These are phyloP conservation scores for Caenorhabditis plicata DNA, from an alignment of 2,888 invertebrate species.

Conservation along the genomic window DNA sequence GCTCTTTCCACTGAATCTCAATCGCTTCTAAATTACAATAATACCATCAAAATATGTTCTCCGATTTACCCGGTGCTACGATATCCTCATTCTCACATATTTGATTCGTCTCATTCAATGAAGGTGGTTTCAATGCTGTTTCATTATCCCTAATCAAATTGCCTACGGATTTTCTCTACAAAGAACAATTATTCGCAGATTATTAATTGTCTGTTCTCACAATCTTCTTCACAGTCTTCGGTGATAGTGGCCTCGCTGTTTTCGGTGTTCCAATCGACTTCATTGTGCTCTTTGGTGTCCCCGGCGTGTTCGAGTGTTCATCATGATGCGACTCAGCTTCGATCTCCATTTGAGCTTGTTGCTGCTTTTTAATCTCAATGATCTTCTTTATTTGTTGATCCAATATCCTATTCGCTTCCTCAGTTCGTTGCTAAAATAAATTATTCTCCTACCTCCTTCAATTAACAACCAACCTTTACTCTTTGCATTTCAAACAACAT, in stretches of 20 bases:
- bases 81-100: too few relatives aligned
- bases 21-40: too few relatives aligned
- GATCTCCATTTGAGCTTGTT: not conserved
- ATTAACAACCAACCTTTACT: slow-evolving; percentile 4
- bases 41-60: too few relatives aligned
- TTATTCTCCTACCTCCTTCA: too few relatives aligned
- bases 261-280: slow-evolving; percentile 3
- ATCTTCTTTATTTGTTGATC: slow-evolving; percentile 17
- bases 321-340: not conserved
- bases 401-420: slow-evolving; percentile 20
- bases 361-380: slow-evolving; percentile 6
- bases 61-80: too few relatives aligned
- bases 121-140: slow-evolving; percentile 9
- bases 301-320: slow-evolving; percentile 2
- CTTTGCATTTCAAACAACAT: slow-evolving; percentile 22
- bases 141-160: slow-evolving; percentile 11
- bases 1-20: too few relatives aligned
- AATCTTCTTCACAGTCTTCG: slow-evolving; percentile 17
- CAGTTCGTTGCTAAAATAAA: slow-evolving; percentile 5
- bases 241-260: slow-evolving; percentile 16
- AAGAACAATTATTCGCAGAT: not conserved
- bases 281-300: not conserved
- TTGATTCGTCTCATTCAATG: slow-evolving; percentile 4
- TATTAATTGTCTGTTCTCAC: not conserved
- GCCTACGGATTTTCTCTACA: slow-evolving; percentile 13